Percentiles rank a stretch among this genome's conserved stretches.
Evolutionary conservation across 2,797 vertebrate species (phyloP).

Genomic region (Rhadinocentrus ornatus): DNA sequence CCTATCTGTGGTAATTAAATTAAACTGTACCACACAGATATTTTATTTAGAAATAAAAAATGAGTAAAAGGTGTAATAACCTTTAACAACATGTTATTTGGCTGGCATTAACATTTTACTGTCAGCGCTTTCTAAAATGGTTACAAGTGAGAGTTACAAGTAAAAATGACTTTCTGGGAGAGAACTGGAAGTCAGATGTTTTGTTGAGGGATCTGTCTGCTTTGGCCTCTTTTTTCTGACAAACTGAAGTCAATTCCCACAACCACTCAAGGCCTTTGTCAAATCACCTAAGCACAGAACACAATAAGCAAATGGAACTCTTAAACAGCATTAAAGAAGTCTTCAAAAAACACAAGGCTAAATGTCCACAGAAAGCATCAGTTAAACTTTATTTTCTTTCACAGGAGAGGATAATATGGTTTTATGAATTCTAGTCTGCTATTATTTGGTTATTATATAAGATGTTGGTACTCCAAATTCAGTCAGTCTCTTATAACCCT

Average conservation of each 20-base stretch:
- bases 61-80: background rate
- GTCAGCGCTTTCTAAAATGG: background rate
- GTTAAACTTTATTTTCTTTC: too few species aligned
- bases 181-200: background rate
- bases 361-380: too few species aligned
- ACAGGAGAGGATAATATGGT: too few species aligned
- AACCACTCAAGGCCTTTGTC: background rate
- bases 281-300: background rate
- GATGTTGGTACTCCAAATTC: background rate
- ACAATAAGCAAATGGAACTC: background rate
- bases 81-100: background rate
- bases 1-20: background rate
- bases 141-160: background rate
- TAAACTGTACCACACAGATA: background rate
- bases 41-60: background rate
- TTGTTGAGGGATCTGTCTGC: background rate
- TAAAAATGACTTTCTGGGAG: background rate
- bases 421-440: too few species aligned
- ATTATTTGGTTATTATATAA: background rate
- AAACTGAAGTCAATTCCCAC: background rate
- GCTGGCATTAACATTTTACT: background rate
- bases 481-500: background rate
- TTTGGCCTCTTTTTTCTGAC: background rate
- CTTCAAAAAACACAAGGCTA: too few species aligned
- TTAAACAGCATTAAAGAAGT: too few species aligned